These are phyloP conservation scores for Cheilosia grossa DNA, from an alignment of 2,888 invertebrate genomes.

Conservation along the genomic window DNA sequence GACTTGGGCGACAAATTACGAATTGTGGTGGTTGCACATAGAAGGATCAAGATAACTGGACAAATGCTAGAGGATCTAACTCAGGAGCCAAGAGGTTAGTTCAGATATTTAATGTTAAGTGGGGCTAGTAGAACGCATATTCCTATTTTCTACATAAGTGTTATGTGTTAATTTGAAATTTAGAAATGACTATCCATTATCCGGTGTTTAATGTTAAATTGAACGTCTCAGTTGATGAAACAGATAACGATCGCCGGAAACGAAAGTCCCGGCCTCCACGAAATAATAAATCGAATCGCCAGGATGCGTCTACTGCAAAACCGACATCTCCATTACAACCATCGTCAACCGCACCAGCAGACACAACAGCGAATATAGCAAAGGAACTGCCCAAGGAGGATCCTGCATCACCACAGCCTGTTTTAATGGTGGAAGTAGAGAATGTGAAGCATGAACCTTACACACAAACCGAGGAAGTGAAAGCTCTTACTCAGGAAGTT, in stretches of 20 bases:
- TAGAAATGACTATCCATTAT: constrained; percentile 91
- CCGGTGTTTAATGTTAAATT: constrained; percentile 92
- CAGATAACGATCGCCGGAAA: constrained; percentile 84
- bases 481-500: constrained; percentile 97
- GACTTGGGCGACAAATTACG: constrained; percentile 95
- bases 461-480: constrained; percentile 96
- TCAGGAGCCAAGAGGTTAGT: constrained; percentile 81
- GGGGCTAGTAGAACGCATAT: constrained; percentile 21
- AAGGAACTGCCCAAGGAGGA: constrained; percentile 47
- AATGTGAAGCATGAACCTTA: constrained; percentile 95
- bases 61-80: constrained; percentile 90
- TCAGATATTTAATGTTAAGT: constrained; percentile 51
- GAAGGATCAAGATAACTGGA: constrained; percentile 92
- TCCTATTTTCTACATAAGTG: constrained; percentile 37
- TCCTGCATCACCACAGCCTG: constrained; percentile 81
- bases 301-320: constrained; percentile 29
- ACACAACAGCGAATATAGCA: constrained; percentile 33
- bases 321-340: constrained; percentile 15
- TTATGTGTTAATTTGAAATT: constrained; percentile 72
- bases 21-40: constrained; percentile 97
- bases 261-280: constrained; percentile 80
- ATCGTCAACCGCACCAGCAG: constrained; percentile 32
- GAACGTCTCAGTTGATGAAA: constrained; percentile 92
- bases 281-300: constrained; percentile 83
- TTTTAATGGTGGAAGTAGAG: constrained; percentile 97